Evolutionary conservation across 92 coral and sea anemone genomes (phyloP), one percentile per base, ranked within the genome.

Genomic region (Ricordea florida): DNA sequence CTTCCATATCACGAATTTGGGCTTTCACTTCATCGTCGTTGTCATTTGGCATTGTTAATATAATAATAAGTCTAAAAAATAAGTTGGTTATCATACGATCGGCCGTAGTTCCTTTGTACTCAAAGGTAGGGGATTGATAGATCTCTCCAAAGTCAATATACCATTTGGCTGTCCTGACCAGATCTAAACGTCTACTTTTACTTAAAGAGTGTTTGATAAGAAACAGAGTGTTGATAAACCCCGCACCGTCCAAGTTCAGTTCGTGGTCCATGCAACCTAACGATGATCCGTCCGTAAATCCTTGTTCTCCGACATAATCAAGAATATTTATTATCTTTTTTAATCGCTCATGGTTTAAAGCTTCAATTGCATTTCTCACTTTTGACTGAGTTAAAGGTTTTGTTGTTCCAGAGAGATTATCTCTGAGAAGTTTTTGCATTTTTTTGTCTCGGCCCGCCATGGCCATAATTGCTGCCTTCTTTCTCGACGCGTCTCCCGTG

Each of bases 131-230:
- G 4, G 51, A 10, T 49, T 90, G 97, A 36, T 82, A 90, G n/a
- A 90, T 64, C 67, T 86, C 97, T 33, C 88, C 85, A 55, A 90
- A 82, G 46, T 82, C 84, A 53, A 31, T 78, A 81, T 82, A 90
- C 97, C 96, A 90, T 62, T 78, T 82, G 85, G 87, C 87, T 10
- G 92, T 76, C 23, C 34, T 40, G 3, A 90, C 56, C 47, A 73
- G 42, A 14, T 64, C 62, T 3, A 20, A 13, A 14, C 79, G 50
- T 55, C 31, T 47, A 7, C 41, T 47, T 35, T 55, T 65, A 0
- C 43, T 71, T 11, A 79, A 29, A 1, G 48, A 62, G 23, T 81
- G 66, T 34, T 76, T 75, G 7, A 89, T 40, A 15, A 89, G 74
- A 10, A 89, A 89, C 20, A 85, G 51, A 24, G 91, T 46, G 31